Percentiles rank a stretch among this genome's conserved stretches.
Conservation (phyloP, 2,797 vertebrate species). For the Propithecus perrieri region DNA sequence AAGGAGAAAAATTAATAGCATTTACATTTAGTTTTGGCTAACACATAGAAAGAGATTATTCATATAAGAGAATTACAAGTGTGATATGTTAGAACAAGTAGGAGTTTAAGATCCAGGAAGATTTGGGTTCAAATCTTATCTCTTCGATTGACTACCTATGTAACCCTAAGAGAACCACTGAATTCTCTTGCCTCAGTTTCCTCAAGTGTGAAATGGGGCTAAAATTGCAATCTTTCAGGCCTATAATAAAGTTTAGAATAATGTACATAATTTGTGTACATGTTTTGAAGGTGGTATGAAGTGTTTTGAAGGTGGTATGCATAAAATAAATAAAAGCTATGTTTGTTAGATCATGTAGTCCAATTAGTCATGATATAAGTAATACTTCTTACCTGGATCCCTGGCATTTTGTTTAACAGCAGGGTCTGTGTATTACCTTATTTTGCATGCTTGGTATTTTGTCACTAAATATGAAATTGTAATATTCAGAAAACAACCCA, state of each 20-base stretch:
- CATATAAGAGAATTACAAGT: background rate
- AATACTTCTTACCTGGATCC: background rate
- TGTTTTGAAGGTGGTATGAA: background rate
- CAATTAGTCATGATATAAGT: background rate
- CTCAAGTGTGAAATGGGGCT: background rate
- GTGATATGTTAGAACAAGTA: background rate
- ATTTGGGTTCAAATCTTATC: background rate
- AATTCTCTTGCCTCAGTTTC: background rate
- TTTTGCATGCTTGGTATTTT: slow-evolving; percentile 22
- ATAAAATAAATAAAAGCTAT: slow-evolving; percentile 21
- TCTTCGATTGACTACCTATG: background rate
- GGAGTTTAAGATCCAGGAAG: background rate
- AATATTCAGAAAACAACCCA: background rate
- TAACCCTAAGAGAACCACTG: background rate
- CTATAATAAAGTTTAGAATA: background rate
- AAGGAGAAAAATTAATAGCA: background rate
- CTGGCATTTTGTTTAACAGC: background rate
- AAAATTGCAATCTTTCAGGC: background rate
- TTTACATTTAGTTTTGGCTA: background rate
- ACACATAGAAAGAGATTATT: background rate
- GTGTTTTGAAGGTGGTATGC: background rate
- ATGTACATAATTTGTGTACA: background rate
- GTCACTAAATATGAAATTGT: slow-evolving; percentile 18
- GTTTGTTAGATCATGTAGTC: slow-evolving; percentile 35
- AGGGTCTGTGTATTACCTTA: background rate